A percentile compares a stretch with the other conserved stretches of the same genome.
phyloP scores from a whole-genome alignment of 2,797 vertebrate species.

The Nannoperca australis region DNA sequence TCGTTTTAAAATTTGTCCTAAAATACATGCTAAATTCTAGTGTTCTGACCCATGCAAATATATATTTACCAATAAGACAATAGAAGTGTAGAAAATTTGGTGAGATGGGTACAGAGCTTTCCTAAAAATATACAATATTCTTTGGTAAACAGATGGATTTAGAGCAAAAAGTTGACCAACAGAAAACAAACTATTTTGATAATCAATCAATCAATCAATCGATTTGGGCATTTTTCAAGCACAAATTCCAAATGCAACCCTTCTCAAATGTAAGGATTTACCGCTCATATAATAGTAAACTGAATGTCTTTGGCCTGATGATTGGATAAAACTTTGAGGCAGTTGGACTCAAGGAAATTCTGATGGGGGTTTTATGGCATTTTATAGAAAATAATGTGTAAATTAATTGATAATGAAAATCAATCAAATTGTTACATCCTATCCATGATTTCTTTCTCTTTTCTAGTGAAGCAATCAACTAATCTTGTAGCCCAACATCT shows the following conservation, averaged over 20 bases:
- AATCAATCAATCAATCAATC: neutral
- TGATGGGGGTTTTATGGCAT: neutral
- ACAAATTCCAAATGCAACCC: neutral
- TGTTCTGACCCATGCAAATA: neutral
- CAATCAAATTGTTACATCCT: neutral
- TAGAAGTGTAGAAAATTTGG: neutral
- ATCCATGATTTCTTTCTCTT: neutral
- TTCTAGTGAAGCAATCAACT: neutral
- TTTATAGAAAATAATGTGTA: neutral
- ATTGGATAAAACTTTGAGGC: neutral
- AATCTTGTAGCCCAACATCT: neutral
- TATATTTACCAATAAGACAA: neutral
- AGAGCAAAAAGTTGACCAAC: neutral
- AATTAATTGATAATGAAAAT: neutral
- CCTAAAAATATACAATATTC: neutral
- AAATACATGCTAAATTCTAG: conserved; percentile 15
- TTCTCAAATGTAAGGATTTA: neutral
- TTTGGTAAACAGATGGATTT: neutral
- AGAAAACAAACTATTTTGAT: neutral
- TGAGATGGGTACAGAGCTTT: neutral
- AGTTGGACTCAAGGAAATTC: neutral
- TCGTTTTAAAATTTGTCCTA: conserved; percentile 27
- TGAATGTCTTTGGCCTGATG: neutral
- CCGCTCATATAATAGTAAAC: neutral
- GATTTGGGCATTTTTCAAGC: neutral